phyloP scores from a whole-genome alignment of 2,113 vertebrate genomes.

The Phaethon lepturus region DNA sequence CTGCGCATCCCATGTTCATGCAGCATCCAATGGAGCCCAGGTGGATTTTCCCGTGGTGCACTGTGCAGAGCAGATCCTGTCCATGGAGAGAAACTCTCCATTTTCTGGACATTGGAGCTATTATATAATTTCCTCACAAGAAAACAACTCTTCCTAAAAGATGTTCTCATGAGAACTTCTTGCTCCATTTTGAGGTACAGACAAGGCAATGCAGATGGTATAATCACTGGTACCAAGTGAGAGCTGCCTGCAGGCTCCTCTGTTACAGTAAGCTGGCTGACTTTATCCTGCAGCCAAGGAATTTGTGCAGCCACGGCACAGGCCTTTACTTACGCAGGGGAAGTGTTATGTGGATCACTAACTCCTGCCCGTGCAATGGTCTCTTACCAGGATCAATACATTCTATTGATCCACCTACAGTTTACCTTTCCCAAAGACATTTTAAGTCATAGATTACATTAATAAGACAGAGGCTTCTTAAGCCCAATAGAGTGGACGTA shows the following conservation, averaged over 20 bases:
- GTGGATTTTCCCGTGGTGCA: rapidly evolving
- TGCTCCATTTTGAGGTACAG: not conserved
- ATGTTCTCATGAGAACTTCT: not conserved
- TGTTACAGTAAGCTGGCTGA: not conserved
- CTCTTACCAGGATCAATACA: not conserved
- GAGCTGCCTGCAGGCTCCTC: not conserved
- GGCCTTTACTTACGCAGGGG: not conserved
- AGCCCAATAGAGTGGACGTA: not conserved
- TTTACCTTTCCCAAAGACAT: not conserved
- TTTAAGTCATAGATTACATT: not conserved
- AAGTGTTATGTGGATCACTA: not conserved
- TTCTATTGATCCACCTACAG: not conserved
- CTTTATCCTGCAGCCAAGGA: not conserved
- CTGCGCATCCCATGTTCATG: not conserved
- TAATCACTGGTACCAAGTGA: rapidly evolving
- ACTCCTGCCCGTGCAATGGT: not conserved
- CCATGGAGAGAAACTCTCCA: not conserved
- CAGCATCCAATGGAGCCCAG: not conserved
- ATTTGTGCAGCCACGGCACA: not conserved
- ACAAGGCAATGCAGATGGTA: rapidly evolving
- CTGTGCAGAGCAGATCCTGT: not conserved
- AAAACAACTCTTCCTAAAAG: not conserved
- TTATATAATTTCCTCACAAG: not conserved
- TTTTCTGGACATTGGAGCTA: not conserved
- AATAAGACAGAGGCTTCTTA: not conserved